A percentile compares a stretch with the other conserved stretches of the same genome.
phyloP scores from a whole-genome alignment of 2,797 vertebrate species.

The Yasuhikotakia modesta region DNA sequence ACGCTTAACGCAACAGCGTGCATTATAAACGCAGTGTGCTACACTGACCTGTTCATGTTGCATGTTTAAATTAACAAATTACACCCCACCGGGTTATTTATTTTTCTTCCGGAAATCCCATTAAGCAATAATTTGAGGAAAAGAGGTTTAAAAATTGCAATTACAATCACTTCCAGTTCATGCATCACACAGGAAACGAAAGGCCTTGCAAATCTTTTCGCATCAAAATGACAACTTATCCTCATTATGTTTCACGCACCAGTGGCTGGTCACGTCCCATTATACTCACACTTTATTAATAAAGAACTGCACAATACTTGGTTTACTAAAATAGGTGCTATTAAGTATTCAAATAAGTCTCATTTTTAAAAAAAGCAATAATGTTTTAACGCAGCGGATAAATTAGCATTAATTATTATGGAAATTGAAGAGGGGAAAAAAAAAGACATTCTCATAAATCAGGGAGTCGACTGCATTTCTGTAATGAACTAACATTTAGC shows the following conservation, averaged over 20 bases:
- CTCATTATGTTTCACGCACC: too few relatives aligned
- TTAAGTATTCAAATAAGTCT: slow-evolving; percentile 31
- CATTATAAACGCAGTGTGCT: too few relatives aligned
- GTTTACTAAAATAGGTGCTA: slow-evolving; percentile 9
- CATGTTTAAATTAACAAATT: too few relatives aligned
- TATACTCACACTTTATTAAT: not conserved
- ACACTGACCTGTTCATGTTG: too few relatives aligned
- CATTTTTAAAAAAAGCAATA: slow-evolving; percentile 17
- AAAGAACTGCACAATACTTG: not conserved
- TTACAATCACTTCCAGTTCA: too few relatives aligned
- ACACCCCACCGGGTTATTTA: too few relatives aligned
- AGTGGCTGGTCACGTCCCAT: not conserved
- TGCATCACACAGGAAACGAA: not conserved
- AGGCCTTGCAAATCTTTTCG: not conserved
- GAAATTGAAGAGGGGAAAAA: slow-evolving; percentile 9
- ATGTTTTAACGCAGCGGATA: slow-evolving; percentile 29
- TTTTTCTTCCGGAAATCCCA: not conserved
- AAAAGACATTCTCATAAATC: slow-evolving; percentile 30
- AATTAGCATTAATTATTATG: slow-evolving; percentile 30
- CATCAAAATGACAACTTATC: not conserved
- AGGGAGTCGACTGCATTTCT: slow-evolving; percentile 26
- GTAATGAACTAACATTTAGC: slow-evolving; percentile 51
- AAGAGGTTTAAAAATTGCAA: too few relatives aligned
- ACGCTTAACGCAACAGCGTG: too few relatives aligned
- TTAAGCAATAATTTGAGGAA: too few relatives aligned